phyloP scores from a whole-genome alignment of 2,113 vertebrate species.

The Accipiter virgatus region DNA sequence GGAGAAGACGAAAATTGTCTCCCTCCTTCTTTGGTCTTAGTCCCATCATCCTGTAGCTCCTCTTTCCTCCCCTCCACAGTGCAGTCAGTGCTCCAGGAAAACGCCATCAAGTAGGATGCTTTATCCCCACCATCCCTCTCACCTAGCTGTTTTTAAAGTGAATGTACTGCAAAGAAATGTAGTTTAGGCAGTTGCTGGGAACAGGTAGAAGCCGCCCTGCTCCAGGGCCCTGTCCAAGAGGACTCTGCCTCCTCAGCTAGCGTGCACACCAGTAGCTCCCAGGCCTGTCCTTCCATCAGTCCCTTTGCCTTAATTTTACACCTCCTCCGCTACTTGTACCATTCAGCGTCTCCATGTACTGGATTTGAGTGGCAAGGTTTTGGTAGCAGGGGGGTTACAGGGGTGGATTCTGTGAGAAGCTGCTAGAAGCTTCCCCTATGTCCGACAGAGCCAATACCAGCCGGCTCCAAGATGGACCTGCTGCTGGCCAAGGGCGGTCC shows the following conservation, averaged over 20 bases:
- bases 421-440: not conserved
- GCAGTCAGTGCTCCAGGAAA: not conserved
- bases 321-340: not conserved
- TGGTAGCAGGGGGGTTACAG: not conserved
- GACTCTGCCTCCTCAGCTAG: not conserved
- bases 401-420: not conserved
- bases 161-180: not conserved
- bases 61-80: not conserved
- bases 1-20: not conserved
- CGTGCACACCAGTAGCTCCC: not conserved
- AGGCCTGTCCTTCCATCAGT: not conserved
- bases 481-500: not conserved
- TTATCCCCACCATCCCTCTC: not conserved
- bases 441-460: not conserved
- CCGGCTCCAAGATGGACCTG: not conserved
- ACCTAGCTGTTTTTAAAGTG: not conserved
- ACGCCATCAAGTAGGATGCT: not conserved
- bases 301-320: not conserved
- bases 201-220: not conserved
- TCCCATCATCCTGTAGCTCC: not conserved
- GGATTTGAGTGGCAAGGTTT: not conserved
- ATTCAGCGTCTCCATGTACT: not conserved
- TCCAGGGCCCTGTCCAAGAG: not conserved
- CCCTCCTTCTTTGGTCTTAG: not conserved
- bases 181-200: not conserved